These are phyloP conservation scores for Meloidogyne exigua DNA, from an alignment of 1,140 invertebrate genomes.

Conservation along the genomic window DNA sequence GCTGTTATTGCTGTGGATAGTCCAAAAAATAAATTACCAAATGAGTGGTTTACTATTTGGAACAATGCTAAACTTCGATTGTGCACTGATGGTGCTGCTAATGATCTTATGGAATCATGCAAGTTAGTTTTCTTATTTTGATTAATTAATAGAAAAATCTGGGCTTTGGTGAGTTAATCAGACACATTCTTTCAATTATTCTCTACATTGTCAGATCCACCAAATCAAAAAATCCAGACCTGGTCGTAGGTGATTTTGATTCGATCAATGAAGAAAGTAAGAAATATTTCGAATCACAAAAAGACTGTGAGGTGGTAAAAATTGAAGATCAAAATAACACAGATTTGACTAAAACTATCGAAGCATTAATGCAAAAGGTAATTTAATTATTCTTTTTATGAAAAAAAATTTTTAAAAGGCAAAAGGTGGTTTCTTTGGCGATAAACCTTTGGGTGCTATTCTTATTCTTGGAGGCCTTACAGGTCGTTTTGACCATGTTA, in stretches of 20 bases:
- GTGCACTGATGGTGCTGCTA: constrained; percentile 36
- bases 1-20: constrained; percentile 4
- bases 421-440: background rate
- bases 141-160: background rate
- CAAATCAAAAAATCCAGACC: constrained; percentile 11
- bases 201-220: background rate
- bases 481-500: constrained; percentile 34
- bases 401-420: background rate
- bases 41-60: constrained; percentile 28
- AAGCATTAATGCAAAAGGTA: constrained; percentile 10
- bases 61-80: constrained; percentile 26
- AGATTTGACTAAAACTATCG: constrained; percentile 36
- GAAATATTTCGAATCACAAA: constrained; percentile 19
- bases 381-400: background rate
- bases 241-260: constrained; percentile 35
- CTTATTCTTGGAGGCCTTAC: constrained; percentile 28
- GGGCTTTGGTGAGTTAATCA: too few species aligned
- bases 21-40: constrained; percentile 8
- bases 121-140: constrained; percentile 24
- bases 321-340: constrained; percentile 27
- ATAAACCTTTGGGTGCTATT: background rate
- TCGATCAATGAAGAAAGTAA: constrained; percentile 14
- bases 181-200: background rate
- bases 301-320: background rate
- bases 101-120: constrained; percentile 19